A percentile compares a stretch with the other conserved stretches of the same genome.
Evolutionary conservation across 2,113 vertebrate genomes (phyloP).

Genomic region (Tretioscincus oriximinensis): DNA sequence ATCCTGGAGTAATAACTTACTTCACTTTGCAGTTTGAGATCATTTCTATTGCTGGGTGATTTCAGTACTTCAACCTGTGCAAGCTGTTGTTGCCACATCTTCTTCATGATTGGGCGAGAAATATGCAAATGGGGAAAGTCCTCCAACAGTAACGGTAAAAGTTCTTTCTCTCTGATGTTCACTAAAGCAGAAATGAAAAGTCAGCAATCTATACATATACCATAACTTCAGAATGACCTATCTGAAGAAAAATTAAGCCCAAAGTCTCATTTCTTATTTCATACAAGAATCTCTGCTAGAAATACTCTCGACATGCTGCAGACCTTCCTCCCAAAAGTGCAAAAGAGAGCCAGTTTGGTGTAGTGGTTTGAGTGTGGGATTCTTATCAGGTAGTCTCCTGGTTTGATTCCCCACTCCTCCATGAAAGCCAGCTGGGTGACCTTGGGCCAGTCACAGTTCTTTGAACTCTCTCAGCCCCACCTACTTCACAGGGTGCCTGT

Average conservation of each 20-base stretch:
- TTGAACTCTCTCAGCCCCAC: too few species aligned
- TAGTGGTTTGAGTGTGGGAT: too few species aligned
- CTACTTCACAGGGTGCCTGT: too few species aligned
- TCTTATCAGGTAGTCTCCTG: too few species aligned
- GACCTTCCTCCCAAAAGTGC: background rate
- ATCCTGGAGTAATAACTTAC: slow-evolving; percentile 63
- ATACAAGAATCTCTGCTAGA: background rate
- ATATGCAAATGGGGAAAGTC: slow-evolving; percentile 87
- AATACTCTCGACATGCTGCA: background rate
- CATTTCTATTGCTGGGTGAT: slow-evolving; percentile 61
- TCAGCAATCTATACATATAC: slow-evolving; percentile 24
- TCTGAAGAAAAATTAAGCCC: background rate
- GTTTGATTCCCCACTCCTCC: too few species aligned
- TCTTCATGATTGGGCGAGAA: slow-evolving; percentile 76
- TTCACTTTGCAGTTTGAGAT: slow-evolving; percentile 77
- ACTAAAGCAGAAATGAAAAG: slow-evolving; percentile 64
- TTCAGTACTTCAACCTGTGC: slow-evolving; percentile 79
- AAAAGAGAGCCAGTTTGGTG: too few species aligned
- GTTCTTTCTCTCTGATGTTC: slow-evolving; percentile 81
- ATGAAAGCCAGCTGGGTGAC: too few species aligned
- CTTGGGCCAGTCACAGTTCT: too few species aligned
- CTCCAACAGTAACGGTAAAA: slow-evolving; percentile 83
- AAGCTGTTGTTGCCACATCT: slow-evolving; percentile 90
- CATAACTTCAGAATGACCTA: background rate
- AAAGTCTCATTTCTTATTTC: background rate